A percentile compares a stretch with the other conserved stretches of the same genome.
phyloP scores from a whole-genome alignment of 2,113 vertebrate genomes.

The Apodemus sylvaticus region DNA sequence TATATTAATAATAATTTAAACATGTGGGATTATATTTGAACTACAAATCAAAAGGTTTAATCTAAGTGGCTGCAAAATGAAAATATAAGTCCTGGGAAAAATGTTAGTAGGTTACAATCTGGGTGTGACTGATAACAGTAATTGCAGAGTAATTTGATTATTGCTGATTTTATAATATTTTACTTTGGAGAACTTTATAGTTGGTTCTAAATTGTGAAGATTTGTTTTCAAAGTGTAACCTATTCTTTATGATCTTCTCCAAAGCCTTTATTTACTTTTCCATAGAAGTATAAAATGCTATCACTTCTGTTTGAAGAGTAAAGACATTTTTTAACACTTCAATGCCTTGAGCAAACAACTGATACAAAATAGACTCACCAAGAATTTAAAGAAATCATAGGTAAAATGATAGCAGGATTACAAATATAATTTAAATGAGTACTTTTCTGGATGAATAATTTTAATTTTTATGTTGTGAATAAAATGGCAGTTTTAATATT shows the following conservation, averaged over 20 bases:
- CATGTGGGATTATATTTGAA: slow-evolving; percentile 34
- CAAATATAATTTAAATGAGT: background rate
- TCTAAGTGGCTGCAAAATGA: slow-evolving; percentile 34
- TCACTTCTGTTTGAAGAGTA: background rate
- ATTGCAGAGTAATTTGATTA: slow-evolving; percentile 67
- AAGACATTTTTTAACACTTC: background rate
- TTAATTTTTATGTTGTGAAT: background rate
- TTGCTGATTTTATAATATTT: slow-evolving; percentile 41
- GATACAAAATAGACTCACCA: background rate
- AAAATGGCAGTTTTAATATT: background rate
- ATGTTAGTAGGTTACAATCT: slow-evolving; percentile 53
- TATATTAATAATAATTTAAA: slow-evolving; percentile 50
- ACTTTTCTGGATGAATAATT: background rate
- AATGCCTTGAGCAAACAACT: background rate
- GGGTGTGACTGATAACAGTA: slow-evolving; percentile 65
- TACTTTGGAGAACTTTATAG: slow-evolving; percentile 39
- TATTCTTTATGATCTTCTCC: slow-evolving; percentile 40
- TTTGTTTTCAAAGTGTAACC: slow-evolving; percentile 26
- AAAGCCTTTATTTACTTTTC: background rate
- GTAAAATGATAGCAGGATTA: background rate
- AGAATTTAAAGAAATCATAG: background rate
- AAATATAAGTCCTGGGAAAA: slow-evolving; percentile 60
- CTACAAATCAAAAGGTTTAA: slow-evolving; percentile 40
- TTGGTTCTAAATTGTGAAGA: slow-evolving; percentile 18
- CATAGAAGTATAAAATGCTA: background rate